phyloP scores from a whole-genome alignment of 1,140 invertebrate genomes.

The Ostrea denselamellosa region DNA sequence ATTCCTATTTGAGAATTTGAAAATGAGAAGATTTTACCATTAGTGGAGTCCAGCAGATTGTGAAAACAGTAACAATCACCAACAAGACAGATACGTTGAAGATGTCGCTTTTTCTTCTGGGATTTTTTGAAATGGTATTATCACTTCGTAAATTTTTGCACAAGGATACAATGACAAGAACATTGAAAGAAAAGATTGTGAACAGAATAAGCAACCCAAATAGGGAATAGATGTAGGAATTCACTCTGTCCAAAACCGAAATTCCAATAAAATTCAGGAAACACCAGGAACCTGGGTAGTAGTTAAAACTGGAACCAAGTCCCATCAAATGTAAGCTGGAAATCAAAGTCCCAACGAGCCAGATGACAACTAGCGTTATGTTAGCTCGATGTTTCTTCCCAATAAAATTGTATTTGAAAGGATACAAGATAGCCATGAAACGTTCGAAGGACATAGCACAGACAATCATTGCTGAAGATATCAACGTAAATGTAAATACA shows the following conservation, averaged over 20 bases:
- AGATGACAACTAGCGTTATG: constrained; percentile 65
- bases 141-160: not conserved
- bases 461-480: constrained; percentile 69
- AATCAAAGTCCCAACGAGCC: constrained; percentile 69
- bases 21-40: not conserved
- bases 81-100: not conserved
- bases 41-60: constrained; percentile 19
- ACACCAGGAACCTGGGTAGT: constrained; percentile 78
- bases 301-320: constrained; percentile 68
- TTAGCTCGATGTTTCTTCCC: constrained; percentile 59
- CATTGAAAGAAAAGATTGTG: constrained; percentile 62
- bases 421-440: constrained; percentile 75
- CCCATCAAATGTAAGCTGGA: constrained; percentile 75
- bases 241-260: constrained; percentile 56
- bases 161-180: constrained; percentile 25
- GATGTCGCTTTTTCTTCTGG: not conserved
- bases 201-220: constrained; percentile 69
- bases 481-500: constrained; percentile 24
- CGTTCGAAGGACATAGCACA: constrained; percentile 78
- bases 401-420: constrained; percentile 74
- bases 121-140: not conserved
- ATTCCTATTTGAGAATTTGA: too few species aligned
- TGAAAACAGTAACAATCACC: constrained; percentile 4
- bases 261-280: constrained; percentile 74
- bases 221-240: constrained; percentile 69